A percentile compares a stretch with the other conserved stretches of the same genome.
Conservation (phyloP, 2,797 vertebrate genomes). For the Liparis tanakae region DNA sequence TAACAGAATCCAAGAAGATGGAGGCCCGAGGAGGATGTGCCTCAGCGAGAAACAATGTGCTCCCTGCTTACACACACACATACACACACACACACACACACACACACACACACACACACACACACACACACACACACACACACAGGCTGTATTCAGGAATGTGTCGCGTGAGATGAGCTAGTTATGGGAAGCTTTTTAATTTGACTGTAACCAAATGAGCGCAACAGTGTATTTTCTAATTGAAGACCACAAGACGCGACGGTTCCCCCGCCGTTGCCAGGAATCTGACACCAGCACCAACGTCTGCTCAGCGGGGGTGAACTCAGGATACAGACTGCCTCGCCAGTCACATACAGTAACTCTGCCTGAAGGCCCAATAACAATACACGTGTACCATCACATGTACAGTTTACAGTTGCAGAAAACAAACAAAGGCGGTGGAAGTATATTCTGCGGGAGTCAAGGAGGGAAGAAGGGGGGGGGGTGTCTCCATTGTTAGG, state of each 20-base stretch:
- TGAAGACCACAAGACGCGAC: constrained; percentile 45
- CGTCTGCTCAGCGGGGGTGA: constrained; percentile 35
- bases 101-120: constrained; percentile 16
- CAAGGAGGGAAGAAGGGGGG: constrained; percentile 1
- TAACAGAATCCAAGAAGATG: constrained; percentile 58
- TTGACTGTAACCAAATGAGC: constrained; percentile 66
- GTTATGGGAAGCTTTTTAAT: constrained; percentile 62
- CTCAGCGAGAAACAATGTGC: constrained; percentile 19
- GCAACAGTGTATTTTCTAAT: constrained; percentile 53
- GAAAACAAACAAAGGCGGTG: constrained; percentile 29
- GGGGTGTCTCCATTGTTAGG: constrained; percentile 44
- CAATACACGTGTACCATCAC: constrained; percentile 15
- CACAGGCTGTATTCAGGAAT: constrained; percentile 41
- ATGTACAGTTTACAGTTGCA: constrained; percentile 2
- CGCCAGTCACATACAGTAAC: constrained; percentile 54
- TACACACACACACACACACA: constrained; percentile 9
- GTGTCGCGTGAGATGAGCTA: constrained; percentile 67
- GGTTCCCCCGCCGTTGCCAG: constrained; percentile 28
- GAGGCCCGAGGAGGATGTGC: constrained; percentile 32
- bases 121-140: constrained; percentile 7
- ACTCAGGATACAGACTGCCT: constrained; percentile 49
- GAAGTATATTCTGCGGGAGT: constrained; percentile 14
- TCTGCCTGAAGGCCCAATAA: constrained; percentile 21
- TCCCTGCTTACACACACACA: constrained; percentile 4
- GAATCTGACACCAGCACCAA: constrained; percentile 20